Percentiles rank a stretch among this genome's conserved stretches.
These are phyloP conservation scores for Lycodopsis pacificus DNA, from an alignment of 2,797 vertebrate genomes.

Conservation along the genomic window DNA sequence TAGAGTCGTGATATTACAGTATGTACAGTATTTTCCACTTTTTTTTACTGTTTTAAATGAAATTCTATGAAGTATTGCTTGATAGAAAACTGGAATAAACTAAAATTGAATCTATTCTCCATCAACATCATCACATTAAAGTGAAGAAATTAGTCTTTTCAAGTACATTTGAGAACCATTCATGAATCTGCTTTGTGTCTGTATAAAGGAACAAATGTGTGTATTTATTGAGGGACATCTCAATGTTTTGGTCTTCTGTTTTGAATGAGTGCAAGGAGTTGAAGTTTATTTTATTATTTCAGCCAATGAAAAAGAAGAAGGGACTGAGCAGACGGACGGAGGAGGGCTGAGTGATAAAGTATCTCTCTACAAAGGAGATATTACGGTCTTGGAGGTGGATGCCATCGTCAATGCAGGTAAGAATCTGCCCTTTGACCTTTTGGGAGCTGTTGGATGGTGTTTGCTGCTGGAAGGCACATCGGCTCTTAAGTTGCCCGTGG, in stretches of 20 bases:
- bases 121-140: neutral
- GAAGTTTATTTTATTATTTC: conserved; percentile 44
- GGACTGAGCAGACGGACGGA: conserved; percentile 77
- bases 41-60: neutral
- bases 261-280: neutral
- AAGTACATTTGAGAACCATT: neutral
- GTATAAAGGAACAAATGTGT: neutral
- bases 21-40: neutral
- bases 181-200: neutral
- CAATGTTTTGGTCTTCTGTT: neutral
- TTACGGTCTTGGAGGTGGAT: conserved; percentile 94
- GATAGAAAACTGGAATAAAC: neutral
- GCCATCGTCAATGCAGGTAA: conserved; percentile 99
- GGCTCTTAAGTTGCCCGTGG: conserved; percentile 47
- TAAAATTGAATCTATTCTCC: neutral
- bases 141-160: neutral
- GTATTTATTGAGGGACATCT: neutral
- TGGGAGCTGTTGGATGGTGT: conserved; percentile 4
- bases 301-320: conserved; percentile 87
- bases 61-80: neutral
- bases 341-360: conserved; percentile 90
- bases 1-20: neutral
- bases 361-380: conserved; percentile 97
- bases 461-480: conserved; percentile 6
- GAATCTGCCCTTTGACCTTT: conserved; percentile 59